A percentile compares a stretch with the other conserved stretches of the same genome.
Evolutionary conservation across 2,797 vertebrate genomes (phyloP).

Genomic region (Helarctos malayanus): DNA sequence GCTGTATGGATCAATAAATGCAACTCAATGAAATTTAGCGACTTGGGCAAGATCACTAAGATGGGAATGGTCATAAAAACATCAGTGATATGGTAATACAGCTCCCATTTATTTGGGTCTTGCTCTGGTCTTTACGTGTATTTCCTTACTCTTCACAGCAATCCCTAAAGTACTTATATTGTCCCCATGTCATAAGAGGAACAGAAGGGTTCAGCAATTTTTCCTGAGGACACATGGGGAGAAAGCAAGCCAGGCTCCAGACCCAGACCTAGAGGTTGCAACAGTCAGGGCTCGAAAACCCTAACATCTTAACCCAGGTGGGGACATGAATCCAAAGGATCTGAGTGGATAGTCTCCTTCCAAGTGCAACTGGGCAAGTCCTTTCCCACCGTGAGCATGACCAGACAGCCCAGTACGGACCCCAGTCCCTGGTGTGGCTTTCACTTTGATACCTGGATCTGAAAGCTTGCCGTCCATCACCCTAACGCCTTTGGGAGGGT

Average conservation of each 20-base stretch:
- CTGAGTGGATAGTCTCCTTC: neutral
- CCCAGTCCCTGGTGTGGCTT: neutral
- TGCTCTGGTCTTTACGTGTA: neutral
- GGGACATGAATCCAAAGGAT: neutral
- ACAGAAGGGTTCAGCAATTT: neutral
- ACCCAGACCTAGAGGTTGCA: neutral
- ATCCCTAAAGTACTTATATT: neutral
- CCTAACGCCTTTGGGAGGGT: neutral
- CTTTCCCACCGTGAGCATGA: neutral
- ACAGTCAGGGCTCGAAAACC: neutral
- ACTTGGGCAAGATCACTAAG: neutral
- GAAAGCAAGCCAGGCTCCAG: neutral
- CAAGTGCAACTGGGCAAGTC: neutral
- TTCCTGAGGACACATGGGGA: neutral
- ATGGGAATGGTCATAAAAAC: neutral
- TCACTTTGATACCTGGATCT: neutral
- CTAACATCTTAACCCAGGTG: neutral
- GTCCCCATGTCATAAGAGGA: neutral
- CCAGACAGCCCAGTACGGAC: neutral
- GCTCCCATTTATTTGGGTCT: neutral
- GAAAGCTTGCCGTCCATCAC: neutral
- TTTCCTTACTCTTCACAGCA: slow-evolving; percentile 16
- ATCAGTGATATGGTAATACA: neutral
- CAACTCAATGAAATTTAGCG: neutral
- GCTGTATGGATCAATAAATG: neutral